Evolutionary conservation across 2,113 vertebrate genomes (phyloP).

Genomic region (Lepus timidus): DNA sequence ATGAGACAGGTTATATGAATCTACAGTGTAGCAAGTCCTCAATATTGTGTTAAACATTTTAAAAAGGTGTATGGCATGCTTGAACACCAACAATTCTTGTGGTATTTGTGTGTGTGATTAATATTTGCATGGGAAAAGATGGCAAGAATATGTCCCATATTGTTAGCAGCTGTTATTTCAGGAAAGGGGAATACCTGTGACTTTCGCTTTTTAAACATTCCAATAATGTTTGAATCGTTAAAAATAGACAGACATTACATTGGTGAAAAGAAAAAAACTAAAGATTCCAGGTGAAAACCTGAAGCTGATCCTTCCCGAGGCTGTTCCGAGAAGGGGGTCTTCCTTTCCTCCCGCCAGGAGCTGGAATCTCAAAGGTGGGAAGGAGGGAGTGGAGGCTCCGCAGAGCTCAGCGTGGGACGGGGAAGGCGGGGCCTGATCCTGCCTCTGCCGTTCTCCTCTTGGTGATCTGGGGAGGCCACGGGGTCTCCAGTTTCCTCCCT

Average conservation of each 20-base stretch:
- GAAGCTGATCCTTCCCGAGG: neutral
- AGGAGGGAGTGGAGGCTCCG: neutral
- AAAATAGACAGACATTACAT: conserved; percentile 77
- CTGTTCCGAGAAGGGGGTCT: neutral
- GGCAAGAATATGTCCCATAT: conserved; percentile 79
- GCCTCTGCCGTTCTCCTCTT: neutral
- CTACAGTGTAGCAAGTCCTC: neutral
- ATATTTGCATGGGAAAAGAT: conserved; percentile 78
- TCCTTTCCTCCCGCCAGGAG: neutral
- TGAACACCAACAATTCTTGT: conserved; percentile 61
- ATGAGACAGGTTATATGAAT: neutral
- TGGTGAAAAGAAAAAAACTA: conserved; percentile 52
- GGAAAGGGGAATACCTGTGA: conserved; percentile 80
- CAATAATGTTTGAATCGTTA: conserved; percentile 71
- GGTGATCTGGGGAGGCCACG: neutral
- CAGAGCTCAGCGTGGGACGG: neutral
- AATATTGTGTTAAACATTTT: conserved; percentile 33
- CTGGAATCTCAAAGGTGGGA: conserved; percentile 20
- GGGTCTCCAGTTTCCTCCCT: neutral
- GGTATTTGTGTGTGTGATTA: conserved; percentile 72
- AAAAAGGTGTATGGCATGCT: conserved; percentile 22
- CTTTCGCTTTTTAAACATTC: conserved; percentile 78
- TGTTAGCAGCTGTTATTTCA: conserved; percentile 80
- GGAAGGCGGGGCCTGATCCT: neutral
- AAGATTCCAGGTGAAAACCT: neutral